Conservation (phyloP, 2,113 vertebrate species). For the Entomyzon cyanotis region DNA sequence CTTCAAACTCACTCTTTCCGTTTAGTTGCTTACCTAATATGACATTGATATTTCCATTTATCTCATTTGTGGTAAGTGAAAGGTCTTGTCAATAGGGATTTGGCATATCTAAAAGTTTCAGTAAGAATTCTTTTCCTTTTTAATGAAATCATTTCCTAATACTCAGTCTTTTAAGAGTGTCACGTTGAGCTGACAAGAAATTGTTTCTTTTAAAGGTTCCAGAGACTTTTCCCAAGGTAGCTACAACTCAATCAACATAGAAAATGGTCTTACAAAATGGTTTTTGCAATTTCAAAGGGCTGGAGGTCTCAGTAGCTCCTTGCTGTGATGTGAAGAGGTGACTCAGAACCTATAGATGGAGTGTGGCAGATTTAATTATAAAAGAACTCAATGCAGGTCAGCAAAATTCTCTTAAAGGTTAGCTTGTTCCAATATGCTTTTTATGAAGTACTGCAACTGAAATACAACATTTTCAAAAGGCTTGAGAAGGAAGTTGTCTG, state of each 20-base stretch:
- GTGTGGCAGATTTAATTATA: not conserved
- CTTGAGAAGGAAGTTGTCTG: not conserved
- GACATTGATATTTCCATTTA: conserved; percentile 62
- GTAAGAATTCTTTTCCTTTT: conserved; percentile 32
- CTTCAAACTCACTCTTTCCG: conserved; percentile 26
- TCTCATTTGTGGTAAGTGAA: conserved; percentile 37
- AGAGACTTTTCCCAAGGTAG: conserved; percentile 43
- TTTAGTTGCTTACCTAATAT: conserved; percentile 60
- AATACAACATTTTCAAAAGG: not conserved
- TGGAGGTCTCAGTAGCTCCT: conserved; percentile 5
- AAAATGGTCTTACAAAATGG: conserved; percentile 14
- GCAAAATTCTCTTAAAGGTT: conserved; percentile 5
- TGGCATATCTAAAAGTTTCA: conserved; percentile 44
- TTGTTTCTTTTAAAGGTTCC: conserved; percentile 39
- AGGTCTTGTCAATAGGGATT: conserved; percentile 51
- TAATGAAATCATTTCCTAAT: conserved; percentile 57
- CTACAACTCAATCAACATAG: conserved; percentile 13
- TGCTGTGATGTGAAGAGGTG: not conserved
- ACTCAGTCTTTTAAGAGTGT: conserved; percentile 17
- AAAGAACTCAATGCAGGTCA: not conserved
- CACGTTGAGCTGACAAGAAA: conserved; percentile 40
- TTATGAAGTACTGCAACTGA: not conserved
- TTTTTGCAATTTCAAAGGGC: conserved; percentile 17
- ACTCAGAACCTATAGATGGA: conserved; percentile 3
- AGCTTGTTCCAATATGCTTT: not conserved